Percentiles rank a stretch among this genome's conserved stretches.
Evolutionary conservation across 1,140 invertebrate genomes (phyloP).

Genomic region (Drosophila kohkoa): DNA sequence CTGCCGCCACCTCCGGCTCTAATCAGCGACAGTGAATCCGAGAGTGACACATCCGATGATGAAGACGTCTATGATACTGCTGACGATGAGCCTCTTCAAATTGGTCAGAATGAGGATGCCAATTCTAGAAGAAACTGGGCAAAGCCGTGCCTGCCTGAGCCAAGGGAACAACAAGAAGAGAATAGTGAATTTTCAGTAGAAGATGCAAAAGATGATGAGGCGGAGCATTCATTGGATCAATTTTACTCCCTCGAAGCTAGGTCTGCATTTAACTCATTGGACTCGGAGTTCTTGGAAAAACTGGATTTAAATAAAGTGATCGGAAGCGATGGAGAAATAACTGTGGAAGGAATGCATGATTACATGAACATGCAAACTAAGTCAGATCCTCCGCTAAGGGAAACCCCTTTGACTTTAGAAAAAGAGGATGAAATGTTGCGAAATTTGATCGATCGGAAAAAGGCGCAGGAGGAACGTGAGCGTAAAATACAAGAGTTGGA

Average conservation of each 20-base stretch:
- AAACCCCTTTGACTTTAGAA: neutral
- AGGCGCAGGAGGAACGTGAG: constrained; percentile 47
- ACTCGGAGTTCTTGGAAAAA: constrained; percentile 70
- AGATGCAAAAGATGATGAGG: constrained; percentile 7
- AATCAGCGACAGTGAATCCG: constrained; percentile 47
- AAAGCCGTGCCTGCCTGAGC: constrained; percentile 48
- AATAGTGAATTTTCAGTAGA: neutral
- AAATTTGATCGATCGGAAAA: constrained; percentile 65
- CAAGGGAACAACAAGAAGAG: constrained; percentile 30
- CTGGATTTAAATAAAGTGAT: constrained; percentile 61
- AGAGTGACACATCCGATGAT: constrained; percentile 22
- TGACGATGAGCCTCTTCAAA: constrained; percentile 34
- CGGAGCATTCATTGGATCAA: constrained; percentile 33
- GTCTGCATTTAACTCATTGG: constrained; percentile 54
- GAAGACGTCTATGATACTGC: constrained; percentile 67
- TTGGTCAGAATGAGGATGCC: constrained; percentile 9
- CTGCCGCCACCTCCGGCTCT: constrained; percentile 59
- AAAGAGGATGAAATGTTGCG: constrained; percentile 57
- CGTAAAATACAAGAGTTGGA: constrained; percentile 25
- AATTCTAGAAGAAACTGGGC: constrained; percentile 43
- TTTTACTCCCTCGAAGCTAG: constrained; percentile 61
- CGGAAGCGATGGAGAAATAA: constrained; percentile 46
- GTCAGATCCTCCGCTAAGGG: constrained; percentile 10
- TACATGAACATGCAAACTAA: constrained; percentile 61
- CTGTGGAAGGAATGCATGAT: constrained; percentile 63